phyloP scores from a whole-genome alignment of 1,140 invertebrate genomes.

The Amphibalanus amphitrite region DNA sequence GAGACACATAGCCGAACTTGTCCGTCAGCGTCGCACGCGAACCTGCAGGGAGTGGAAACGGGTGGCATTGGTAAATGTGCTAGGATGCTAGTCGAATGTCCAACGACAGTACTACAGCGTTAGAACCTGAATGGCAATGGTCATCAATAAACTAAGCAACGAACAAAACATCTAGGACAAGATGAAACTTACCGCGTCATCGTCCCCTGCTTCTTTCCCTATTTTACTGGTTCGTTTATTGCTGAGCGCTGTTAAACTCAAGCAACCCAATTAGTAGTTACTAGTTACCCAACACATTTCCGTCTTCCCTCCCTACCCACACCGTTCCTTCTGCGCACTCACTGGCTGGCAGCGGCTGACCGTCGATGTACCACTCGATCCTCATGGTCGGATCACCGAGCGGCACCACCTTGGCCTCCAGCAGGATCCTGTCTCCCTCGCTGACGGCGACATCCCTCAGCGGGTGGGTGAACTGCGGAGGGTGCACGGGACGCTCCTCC shows the following conservation, averaged over 20 bases:
- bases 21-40: slow-evolving; percentile 76
- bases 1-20: slow-evolving; percentile 83
- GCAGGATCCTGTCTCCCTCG: slow-evolving; percentile 76
- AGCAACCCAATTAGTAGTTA: too few relatives aligned
- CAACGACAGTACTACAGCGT: too few relatives aligned
- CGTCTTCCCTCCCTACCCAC: neutral
- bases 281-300: too few relatives aligned
- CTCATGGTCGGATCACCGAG: slow-evolving; percentile 80
- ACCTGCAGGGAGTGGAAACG: slow-evolving; percentile 33
- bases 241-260: too few relatives aligned
- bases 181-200: too few relatives aligned
- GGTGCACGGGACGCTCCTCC: slow-evolving; percentile 57
- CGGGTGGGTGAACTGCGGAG: slow-evolving; percentile 79
- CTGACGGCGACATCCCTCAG: slow-evolving; percentile 60
- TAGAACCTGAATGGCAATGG: too few relatives aligned
- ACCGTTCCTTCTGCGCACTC: slow-evolving; percentile 9
- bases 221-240: too few relatives aligned
- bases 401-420: slow-evolving; percentile 85
- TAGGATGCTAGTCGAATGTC: too few relatives aligned
- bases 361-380: slow-evolving; percentile 82
- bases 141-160: too few relatives aligned
- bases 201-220: too few relatives aligned
- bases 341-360: slow-evolving; percentile 60
- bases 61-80: too few relatives aligned
- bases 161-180: too few relatives aligned